Evolutionary conservation across 2,113 vertebrate species (phyloP), one percentile per base, ranked within the genome.

Genomic region (Columba janthina): DNA sequence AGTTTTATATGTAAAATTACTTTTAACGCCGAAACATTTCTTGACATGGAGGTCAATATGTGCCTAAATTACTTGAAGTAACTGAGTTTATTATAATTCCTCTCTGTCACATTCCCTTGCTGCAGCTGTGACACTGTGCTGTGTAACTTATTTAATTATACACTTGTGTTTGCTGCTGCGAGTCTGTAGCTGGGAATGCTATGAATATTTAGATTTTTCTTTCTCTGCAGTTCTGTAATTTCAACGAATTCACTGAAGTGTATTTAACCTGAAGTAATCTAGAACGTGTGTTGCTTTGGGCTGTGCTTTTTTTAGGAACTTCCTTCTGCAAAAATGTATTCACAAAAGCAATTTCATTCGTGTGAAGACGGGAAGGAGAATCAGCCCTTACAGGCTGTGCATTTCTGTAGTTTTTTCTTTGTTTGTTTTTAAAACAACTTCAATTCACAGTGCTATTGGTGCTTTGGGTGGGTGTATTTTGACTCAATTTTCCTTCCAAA

Each of bases 111-210:
- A 40, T 89, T 75, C 67, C 71, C 71, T 87, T 53, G 75, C 76
- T 94, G 77, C 86, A 94, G 86, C 79, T 90, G 78, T 89, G 93
- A 84, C 64, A 73, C 81, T 67, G 62, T 70, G 83, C 78, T 79
- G 56, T 38, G 67, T 77, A 85, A 74, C 85, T 94, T 89, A 92
- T 75, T 95, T 91, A 94, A 92, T 96, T 85, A 88, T 29, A 85
- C 72, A 87, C 71, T n/a, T 56, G 38, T 69, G 67, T 44, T 80
- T 85, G 78, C 84, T 7, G 22, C 86, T 50, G 32, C 6, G 11
- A 85, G 53, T 51, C 72, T 92, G 80, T 89, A 93, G 67, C 53
- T 14, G 64, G 82, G 34, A 62, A 7, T 11, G 56, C 22, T 86
- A 40, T 85, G 72, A 93, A 90, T 79, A 94, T 86, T 94, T 77